phyloP scores from a whole-genome alignment of 2,797 vertebrate genomes.

The Rousettus madagascariensis region DNA sequence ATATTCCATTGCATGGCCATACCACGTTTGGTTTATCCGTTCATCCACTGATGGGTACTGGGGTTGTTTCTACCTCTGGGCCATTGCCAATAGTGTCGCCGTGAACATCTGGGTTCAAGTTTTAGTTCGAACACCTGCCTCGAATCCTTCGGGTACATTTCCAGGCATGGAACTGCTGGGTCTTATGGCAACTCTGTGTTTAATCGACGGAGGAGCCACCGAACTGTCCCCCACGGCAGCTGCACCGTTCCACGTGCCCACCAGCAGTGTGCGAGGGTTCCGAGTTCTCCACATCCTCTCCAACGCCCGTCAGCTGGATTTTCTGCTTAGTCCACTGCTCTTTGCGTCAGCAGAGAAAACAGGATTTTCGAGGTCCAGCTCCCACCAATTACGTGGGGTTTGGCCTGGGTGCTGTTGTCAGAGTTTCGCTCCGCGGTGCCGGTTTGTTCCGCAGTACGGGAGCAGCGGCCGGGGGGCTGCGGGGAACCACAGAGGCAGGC shows the following conservation, averaged over 20 bases:
- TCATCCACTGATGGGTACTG: fast-evolving
- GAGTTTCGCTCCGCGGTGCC: fast-evolving
- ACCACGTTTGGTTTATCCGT: fast-evolving
- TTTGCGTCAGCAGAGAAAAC: background rate
- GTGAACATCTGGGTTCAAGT: fast-evolving
- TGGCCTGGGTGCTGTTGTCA: background rate
- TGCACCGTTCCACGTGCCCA: fast-evolving
- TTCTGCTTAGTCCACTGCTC: background rate
- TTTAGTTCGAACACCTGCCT: background rate
- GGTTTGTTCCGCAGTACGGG: background rate
- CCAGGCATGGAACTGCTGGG: background rate
- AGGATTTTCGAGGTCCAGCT: background rate
- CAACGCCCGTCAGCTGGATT: fast-evolving
- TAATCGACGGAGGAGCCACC: fast-evolving
- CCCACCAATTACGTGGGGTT: background rate
- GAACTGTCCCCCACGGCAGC: fast-evolving
- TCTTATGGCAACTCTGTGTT: fast-evolving
- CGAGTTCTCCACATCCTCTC: fast-evolving
- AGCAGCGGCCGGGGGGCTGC: too few species aligned
- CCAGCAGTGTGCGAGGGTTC: fast-evolving
- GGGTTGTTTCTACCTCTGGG: background rate
- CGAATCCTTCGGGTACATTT: fast-evolving
- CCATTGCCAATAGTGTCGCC: background rate
- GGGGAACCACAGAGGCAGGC: background rate
- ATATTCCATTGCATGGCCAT: fast-evolving